Evolutionary conservation across 1,140 invertebrate genomes (phyloP), one percentile per base, ranked within the genome.

Genomic region (Papilio aristodemus): DNA sequence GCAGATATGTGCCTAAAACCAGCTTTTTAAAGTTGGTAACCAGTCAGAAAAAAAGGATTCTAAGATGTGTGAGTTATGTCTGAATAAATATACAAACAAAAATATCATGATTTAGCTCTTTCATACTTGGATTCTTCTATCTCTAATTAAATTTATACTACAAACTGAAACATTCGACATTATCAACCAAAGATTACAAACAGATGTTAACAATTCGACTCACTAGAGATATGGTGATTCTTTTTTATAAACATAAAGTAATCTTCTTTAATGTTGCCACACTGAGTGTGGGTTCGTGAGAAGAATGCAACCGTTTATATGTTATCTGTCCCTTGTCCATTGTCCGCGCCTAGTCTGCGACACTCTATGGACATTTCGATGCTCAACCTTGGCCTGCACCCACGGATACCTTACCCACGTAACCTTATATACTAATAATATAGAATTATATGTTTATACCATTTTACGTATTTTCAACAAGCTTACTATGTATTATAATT

Each of bases 251-350:
- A 43, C 5, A 43, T 22, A 22, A 54, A 50, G 8, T 13, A 10
- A 19, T 22, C 46, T 17, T 54, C 19, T 22, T 54, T 39, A 46
- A 46, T 46, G 19, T 46, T 19, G 46, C 22, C 46, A 54, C 46
- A 25, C 13, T 54, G 19, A 50, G 46, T 50, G 46, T 54, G 19
- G 9, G 59, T 38, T 19, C 36, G 32, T 62, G 59, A 62, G 59
- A 62, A 62, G 59, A 62, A 62, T 62, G 36, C 8, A 62, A 39
- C 38, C 59, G 17, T 62, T 38, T 19, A 39, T 32, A 17, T 11
- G 7, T 62, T 62, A 62, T 39, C 59, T 62, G 32, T 39, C 7
- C 36, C 59, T 39, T 62, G 59, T 62, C 36, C 36, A 62, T 62
- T 62, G 59, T 39, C 59, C 27, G 36, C 36, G 14, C 36, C 59